Evolutionary conservation across 2,113 vertebrate genomes (phyloP).

Genomic region (Abramis brama): DNA sequence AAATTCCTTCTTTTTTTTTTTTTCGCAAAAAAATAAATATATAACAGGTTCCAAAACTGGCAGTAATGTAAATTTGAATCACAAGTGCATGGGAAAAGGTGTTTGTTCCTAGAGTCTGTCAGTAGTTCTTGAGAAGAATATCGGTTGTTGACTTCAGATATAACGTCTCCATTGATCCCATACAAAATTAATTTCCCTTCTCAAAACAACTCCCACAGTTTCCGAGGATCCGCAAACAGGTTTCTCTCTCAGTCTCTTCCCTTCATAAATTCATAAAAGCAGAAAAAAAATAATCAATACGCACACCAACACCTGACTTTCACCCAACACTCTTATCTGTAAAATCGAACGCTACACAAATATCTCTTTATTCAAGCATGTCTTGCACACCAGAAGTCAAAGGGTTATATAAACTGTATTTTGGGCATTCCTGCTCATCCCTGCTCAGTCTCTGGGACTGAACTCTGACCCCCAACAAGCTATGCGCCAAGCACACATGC

Average conservation of each 20-base stretch:
- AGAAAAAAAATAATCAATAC: background rate
- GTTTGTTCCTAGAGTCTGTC: background rate
- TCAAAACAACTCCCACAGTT: background rate
- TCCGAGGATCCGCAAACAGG: background rate
- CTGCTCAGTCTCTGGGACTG: background rate
- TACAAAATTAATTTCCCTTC: background rate
- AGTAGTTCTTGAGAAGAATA: background rate
- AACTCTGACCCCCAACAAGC: slow-evolving; percentile 1
- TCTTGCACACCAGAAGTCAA: background rate
- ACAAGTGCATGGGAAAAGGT: background rate
- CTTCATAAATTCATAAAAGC: slow-evolving; percentile 8
- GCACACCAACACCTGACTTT: slow-evolving; percentile 1
- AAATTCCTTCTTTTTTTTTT: too few relatives aligned
- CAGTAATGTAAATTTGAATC: background rate
- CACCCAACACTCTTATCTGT: background rate
- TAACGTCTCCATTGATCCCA: background rate
- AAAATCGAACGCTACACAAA: background rate
- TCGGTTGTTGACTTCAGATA: background rate
- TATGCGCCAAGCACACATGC: slow-evolving; percentile 13
- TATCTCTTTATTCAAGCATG: background rate
- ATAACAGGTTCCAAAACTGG: background rate
- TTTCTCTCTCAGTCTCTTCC: background rate
- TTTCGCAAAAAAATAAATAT: background rate
- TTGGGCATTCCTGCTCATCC: background rate
- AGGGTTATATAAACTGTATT: background rate